A percentile compares a stretch with the other conserved stretches of the same genome.
Conservation (phyloP, 2,797 vertebrate genomes). For the Schizothorax lantsangensis region DNA sequence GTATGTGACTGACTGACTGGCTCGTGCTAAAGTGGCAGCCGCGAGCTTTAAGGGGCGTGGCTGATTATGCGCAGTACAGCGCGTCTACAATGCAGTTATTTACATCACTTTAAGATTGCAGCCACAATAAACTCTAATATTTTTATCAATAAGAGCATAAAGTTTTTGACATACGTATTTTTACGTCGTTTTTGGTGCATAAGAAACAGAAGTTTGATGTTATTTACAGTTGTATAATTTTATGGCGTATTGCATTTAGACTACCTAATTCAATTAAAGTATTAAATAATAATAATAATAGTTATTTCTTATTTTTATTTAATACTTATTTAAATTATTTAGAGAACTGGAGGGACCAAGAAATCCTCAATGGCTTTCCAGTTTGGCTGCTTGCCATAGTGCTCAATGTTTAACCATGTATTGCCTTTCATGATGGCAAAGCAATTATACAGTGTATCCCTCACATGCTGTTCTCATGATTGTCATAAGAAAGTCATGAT, state of each 20-base stretch:
- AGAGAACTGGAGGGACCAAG: background rate
- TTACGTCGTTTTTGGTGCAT: too few species aligned
- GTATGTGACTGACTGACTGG: background rate
- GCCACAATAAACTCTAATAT: background rate
- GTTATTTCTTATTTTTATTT: background rate
- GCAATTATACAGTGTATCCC: background rate
- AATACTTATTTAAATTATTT: background rate
- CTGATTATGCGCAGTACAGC: conserved; percentile 24
- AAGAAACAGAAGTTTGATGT: background rate
- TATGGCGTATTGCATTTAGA: background rate
- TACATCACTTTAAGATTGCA: background rate
- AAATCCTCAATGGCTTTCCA: background rate
- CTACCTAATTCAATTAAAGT: background rate
- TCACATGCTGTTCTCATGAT: conserved; percentile 22
- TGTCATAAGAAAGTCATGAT: background rate
- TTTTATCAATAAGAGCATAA: background rate
- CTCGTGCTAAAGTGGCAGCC: background rate
- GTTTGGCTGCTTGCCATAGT: background rate
- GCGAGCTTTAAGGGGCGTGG: conserved; percentile 40
- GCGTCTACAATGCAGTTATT: background rate
- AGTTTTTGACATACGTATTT: background rate
- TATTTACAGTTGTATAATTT: background rate
- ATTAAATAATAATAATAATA: background rate
- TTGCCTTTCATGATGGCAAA: background rate
- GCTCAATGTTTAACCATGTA: background rate